Evolutionary conservation across 2,797 vertebrate genomes (phyloP).

Genomic region (Fratercula arctica): DNA sequence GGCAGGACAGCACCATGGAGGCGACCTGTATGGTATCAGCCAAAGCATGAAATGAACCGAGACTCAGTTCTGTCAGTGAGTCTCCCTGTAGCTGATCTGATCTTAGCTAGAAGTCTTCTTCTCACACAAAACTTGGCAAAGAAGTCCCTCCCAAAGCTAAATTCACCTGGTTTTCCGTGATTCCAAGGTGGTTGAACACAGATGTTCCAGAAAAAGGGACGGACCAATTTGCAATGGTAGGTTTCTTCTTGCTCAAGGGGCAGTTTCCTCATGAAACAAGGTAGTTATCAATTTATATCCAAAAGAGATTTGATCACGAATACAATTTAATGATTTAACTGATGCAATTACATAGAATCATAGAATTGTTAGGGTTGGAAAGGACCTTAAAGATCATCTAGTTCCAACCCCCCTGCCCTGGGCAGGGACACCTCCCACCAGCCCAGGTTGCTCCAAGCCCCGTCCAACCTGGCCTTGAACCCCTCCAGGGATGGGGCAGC

Average conservation of each 20-base stretch:
- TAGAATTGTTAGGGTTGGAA: too few species aligned
- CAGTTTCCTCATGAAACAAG: not conserved
- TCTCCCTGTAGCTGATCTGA: not conserved
- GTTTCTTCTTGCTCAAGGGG: not conserved
- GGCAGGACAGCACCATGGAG: not conserved
- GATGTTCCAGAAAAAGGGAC: not conserved
- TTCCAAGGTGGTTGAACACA: not conserved
- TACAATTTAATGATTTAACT: not conserved
- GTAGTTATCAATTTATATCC: not conserved
- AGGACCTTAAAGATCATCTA: too few species aligned
- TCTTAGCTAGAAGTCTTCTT: not conserved
- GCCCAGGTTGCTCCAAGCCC: too few species aligned
- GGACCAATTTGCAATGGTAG: not conserved
- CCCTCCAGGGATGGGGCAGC: too few species aligned
- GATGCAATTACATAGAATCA: not conserved
- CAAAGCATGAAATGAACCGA: not conserved
- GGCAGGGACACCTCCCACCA: too few species aligned
- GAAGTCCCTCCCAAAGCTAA: not conserved
- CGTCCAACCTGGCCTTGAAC: too few species aligned
- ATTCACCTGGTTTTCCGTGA: not conserved
- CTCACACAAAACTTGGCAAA: not conserved
- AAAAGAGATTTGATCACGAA: not conserved
- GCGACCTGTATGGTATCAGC: fast-evolving
- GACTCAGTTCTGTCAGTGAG: not conserved
- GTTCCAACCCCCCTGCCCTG: too few species aligned